Percentiles rank a stretch among this genome's conserved stretches.
Evolutionary conservation across 2,797 vertebrate genomes (phyloP).

Genomic region (Parotocinclus haroldoi): DNA sequence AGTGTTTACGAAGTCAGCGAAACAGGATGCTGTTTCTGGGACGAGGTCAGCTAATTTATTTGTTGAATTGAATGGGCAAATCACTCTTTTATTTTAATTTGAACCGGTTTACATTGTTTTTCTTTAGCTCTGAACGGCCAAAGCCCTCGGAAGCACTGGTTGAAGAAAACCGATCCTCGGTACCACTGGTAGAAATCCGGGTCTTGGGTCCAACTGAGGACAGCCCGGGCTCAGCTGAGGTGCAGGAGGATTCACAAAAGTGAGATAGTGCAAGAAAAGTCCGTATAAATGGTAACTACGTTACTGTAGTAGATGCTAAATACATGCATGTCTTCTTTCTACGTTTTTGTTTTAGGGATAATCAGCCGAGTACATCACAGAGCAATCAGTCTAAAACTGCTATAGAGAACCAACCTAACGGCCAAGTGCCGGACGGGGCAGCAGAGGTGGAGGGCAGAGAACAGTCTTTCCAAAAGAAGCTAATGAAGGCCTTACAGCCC

Average conservation of each 20-base stretch:
- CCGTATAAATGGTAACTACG: no score
- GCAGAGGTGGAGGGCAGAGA: constrained; percentile 27
- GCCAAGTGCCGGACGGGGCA: constrained; percentile 6
- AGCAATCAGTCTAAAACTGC: constrained; percentile 4
- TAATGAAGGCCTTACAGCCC: constrained; percentile 49
- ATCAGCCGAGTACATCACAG: not conserved
- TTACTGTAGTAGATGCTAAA: no score
- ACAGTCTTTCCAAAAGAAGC: constrained; percentile 58
- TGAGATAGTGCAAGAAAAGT: not conserved
- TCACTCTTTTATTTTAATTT: not conserved
- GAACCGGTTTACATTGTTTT: not conserved
- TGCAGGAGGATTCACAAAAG: not conserved
- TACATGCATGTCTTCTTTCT: not conserved
- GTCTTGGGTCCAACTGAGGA: not conserved
- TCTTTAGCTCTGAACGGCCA: not conserved
- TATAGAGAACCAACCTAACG: not conserved
- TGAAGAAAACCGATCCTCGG: not conserved
- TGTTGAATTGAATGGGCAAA: not conserved
- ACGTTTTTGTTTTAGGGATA: constrained; percentile 4
- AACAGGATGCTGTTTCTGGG: not conserved
- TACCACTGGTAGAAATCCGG: not conserved
- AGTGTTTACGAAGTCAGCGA: constrained; percentile 27
- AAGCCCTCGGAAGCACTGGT: not conserved
- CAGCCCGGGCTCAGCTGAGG: not conserved
- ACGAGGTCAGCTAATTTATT: constrained; percentile 12